A percentile compares a stretch with the other conserved stretches of the same genome.
phyloP scores from a whole-genome alignment of 2,113 vertebrate species.

The Strix aluco region DNA sequence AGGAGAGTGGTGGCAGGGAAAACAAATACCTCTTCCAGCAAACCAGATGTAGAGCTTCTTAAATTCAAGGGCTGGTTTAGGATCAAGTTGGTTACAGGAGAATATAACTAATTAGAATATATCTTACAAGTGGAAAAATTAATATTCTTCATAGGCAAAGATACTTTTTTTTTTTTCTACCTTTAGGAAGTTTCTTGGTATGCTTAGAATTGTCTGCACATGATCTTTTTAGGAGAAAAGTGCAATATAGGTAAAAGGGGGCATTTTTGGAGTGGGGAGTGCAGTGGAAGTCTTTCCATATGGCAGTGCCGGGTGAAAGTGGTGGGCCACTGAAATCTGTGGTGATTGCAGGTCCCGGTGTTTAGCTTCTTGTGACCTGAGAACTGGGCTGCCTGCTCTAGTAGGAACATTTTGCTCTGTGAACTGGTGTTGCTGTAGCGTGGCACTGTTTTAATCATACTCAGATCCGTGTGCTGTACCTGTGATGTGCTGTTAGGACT shows the following conservation, averaged over 20 bases:
- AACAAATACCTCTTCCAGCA: neutral
- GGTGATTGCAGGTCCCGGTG: neutral
- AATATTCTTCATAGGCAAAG: neutral
- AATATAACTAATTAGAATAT: neutral
- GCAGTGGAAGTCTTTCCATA: neutral
- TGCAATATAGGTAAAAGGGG: neutral
- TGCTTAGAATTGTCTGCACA: neutral
- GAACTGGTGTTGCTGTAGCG: neutral
- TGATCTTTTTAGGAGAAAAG: neutral
- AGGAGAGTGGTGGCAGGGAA: neutral
- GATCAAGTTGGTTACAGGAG: neutral
- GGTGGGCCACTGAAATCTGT: neutral
- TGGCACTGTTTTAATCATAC: neutral
- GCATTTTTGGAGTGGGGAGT: neutral
- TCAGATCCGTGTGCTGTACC: neutral
- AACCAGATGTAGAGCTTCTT: neutral
- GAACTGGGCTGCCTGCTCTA: neutral
- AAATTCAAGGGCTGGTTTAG: neutral
- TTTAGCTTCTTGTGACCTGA: neutral
- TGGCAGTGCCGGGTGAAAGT: neutral
- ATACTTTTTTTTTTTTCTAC: neutral
- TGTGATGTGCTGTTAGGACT: neutral
- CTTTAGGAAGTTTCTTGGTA: neutral
- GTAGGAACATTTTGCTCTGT: neutral
- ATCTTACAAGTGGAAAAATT: neutral